These are phyloP conservation scores for Porites cylindrica DNA, from an alignment of 92 coral and sea anemone genomes.

Conservation along the genomic window DNA sequence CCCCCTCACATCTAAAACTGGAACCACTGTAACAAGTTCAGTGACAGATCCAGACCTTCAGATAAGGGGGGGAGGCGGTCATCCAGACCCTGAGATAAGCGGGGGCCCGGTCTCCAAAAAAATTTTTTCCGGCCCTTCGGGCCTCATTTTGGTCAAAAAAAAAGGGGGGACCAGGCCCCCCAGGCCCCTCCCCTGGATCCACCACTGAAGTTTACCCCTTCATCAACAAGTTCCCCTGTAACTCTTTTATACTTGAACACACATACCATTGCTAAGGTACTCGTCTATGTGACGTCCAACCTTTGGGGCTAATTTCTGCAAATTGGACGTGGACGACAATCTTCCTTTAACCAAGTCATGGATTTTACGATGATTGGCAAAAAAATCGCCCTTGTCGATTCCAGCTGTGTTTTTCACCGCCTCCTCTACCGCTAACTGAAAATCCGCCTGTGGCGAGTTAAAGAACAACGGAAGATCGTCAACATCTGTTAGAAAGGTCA, in stretches of 20 bases:
- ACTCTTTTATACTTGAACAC: neutral
- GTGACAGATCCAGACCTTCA: too few species aligned
- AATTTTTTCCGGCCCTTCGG: too few species aligned
- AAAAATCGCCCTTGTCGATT: constrained; percentile 44
- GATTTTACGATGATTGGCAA: constrained; percentile 46
- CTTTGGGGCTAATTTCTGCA: constrained; percentile 44
- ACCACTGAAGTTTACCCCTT: neutral
- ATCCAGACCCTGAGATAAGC: too few species aligned
- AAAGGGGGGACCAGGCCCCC: too few species aligned
- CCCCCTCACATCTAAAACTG: too few species aligned
- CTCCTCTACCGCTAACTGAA: constrained; percentile 57
- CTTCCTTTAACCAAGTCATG: constrained; percentile 63
- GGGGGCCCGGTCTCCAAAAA: too few species aligned
- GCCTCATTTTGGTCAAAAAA: too few species aligned
- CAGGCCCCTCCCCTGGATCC: too few species aligned
- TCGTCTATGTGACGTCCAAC: constrained; percentile 38
- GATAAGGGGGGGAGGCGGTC: too few species aligned
- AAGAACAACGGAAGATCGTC: constrained; percentile 49
- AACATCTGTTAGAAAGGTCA: constrained; percentile 61
- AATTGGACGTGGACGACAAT: constrained; percentile 40
- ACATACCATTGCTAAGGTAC: constrained; percentile 17
- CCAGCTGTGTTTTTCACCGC: constrained; percentile 55
- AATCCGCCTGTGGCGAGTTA: constrained; percentile 58
- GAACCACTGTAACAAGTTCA: too few species aligned
- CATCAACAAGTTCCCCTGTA: neutral